Evolutionary conservation across 53 echinoderm and acorn worm species (phyloP).

Genomic region (Patiria pectinifera): DNA sequence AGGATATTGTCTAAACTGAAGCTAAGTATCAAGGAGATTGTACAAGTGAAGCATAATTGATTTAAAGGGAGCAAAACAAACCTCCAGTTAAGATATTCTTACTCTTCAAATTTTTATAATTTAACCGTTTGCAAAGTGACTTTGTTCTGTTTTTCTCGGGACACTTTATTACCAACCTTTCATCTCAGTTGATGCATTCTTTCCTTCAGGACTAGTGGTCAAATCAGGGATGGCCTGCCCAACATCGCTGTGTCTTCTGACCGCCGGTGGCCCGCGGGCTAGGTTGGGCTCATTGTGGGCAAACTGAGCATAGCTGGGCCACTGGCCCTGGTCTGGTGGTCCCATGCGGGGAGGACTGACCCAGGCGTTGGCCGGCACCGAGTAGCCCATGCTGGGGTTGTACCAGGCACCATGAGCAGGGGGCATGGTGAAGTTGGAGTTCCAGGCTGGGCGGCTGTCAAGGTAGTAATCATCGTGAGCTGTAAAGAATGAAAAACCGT

Average conservation of each 20-base stretch:
- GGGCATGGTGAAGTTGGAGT: conserved; percentile 53
- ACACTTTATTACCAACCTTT: conserved; percentile 6
- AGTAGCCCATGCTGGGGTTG: conserved; percentile 50
- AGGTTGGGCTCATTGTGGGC: conserved; percentile 40
- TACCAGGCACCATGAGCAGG: conserved; percentile 58
- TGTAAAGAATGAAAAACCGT: conserved; percentile 3
- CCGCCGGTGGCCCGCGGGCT: conserved; percentile 44
- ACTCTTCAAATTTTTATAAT: no score
- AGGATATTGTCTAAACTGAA: no score
- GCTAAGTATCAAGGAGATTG: no score
- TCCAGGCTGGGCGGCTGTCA: conserved; percentile 32
- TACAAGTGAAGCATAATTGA: no score
- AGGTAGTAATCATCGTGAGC: conserved; percentile 56
- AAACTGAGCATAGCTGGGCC: conserved; percentile 42
- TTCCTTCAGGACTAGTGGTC: background rate
- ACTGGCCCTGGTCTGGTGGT: conserved; percentile 42
- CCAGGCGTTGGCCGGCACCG: conserved; percentile 68
- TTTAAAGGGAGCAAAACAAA: no score
- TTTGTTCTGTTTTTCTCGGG: no score
- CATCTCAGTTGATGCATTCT: background rate
- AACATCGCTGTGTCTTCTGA: conserved; percentile 56
- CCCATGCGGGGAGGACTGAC: conserved; percentile 72
- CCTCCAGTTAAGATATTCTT: no score
- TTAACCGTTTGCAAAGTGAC: no score
- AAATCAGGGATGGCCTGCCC: conserved; percentile 9